Base-by-base conservation (phyloP, 2,797 vertebrate species). In the Lerista edwardsae region DNA sequence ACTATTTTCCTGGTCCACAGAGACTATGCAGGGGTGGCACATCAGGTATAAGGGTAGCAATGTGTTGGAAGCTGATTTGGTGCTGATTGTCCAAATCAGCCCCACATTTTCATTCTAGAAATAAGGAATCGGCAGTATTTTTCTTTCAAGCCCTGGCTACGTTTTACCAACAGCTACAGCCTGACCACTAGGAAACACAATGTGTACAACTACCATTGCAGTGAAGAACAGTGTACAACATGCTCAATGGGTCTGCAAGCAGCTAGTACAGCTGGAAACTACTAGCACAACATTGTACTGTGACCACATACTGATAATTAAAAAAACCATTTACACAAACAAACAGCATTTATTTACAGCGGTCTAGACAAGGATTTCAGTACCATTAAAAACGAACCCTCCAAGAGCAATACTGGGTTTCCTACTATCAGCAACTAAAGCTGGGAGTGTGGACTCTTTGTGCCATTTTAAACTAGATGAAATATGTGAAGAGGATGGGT, bases 351-450 rank as follows among this genome's bases (percentile, higher is more conserved):
- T 92, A 85, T 81, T 87, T 89, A 84, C 75, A 87, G 85, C 84
- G 85, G 88, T 86, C 92, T 88, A 93, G 91, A 94, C 90, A 91
- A 90, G 64, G 72, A 91, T 85, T 81, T 83, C 88, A 89, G 87
- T 76, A 88, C 82, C 90, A 84, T 73, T n/a, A 88, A 84, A 51
- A 93, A 93, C 55, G 74, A 88, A 59, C 82, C 83, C 91, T 7
- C 76, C 73, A 75, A 68, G 75, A 92, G 90, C 82, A 83, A 93
- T 67, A 84, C 5, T 85, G 47, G 55, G 78, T 75, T 25, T 90
- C 84, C 85, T 74, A 71, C 86, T 57, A 39, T 14, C 61, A 41
- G 11, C 61, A 79, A 86, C 29, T 85, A 2, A 72, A 0, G 0
- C 34, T 84, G 89, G 41, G n/a, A 76, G 29, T 41, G 71, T 78